A percentile compares a stretch with the other conserved stretches of the same genome.
Evolutionary conservation across 2,113 vertebrate species (phyloP).

Genomic region (Chiloscyllium plagiosum): DNA sequence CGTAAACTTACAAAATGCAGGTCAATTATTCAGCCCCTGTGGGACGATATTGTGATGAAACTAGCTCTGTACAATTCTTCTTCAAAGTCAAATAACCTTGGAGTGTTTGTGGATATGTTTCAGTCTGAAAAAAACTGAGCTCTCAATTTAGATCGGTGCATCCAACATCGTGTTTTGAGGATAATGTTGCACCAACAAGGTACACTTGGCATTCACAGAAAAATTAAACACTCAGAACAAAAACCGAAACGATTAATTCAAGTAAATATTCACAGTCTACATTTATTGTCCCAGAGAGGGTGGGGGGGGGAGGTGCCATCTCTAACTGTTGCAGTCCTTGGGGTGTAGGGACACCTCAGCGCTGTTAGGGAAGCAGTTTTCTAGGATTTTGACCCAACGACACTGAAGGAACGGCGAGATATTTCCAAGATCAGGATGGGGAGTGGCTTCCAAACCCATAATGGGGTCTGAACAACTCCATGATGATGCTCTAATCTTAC

Average conservation of each 20-base stretch:
- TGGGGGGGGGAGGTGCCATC: too few relatives aligned
- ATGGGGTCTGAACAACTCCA: too few relatives aligned
- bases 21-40: neutral
- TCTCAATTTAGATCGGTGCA: neutral
- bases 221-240: neutral
- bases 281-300: too few relatives aligned
- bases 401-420: too few relatives aligned
- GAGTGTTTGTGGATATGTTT: neutral
- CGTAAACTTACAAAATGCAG: neutral
- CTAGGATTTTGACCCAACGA: too few relatives aligned
- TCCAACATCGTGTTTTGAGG: neutral
- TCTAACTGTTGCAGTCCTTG: too few relatives aligned
- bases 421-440: too few relatives aligned
- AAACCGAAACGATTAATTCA: neutral
- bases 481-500: neutral
- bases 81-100: slow-evolving; percentile 21
- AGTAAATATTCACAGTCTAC: too few relatives aligned
- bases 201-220: neutral
- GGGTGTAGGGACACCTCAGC: too few relatives aligned
- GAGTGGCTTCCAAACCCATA: too few relatives aligned
- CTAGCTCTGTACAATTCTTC: neutral
- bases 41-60: neutral
- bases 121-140: too few relatives aligned
- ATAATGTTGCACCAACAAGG: neutral
- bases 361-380: too few relatives aligned